A percentile compares a stretch with the other conserved stretches of the same genome.
Conservation (phyloP, 2,888 invertebrate genomes). For the Sarcophaga carnaria region DNA sequence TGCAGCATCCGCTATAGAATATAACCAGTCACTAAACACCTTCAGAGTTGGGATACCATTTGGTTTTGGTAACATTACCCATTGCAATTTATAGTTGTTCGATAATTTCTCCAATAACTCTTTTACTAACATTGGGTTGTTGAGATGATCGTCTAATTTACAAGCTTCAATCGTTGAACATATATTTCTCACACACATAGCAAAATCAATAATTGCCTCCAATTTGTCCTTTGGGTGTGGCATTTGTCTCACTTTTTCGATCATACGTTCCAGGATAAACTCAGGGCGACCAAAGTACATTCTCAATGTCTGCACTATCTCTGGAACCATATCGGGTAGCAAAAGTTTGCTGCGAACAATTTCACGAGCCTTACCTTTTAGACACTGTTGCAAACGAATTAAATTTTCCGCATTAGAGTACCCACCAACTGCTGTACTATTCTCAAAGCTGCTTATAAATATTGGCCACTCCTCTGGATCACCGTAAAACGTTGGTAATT, state of each 20-base stretch:
- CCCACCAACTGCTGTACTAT: constrained; percentile 43
- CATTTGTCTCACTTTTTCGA: constrained; percentile 43
- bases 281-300: constrained; percentile 60
- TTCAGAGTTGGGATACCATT: constrained; percentile 8
- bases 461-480: constrained; percentile 57
- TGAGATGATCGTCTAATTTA: constrained; percentile 26
- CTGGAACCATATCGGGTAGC: constrained; percentile 46
- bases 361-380: constrained; percentile 56
- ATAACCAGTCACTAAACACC: constrained; percentile 36
- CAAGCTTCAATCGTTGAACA: constrained; percentile 50
- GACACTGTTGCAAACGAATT: constrained; percentile 44
- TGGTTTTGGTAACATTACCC: constrained; percentile 40
- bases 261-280: constrained; percentile 42
- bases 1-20: constrained; percentile 20
- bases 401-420: constrained; percentile 56
- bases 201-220: constrained; percentile 53
- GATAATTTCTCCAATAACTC: constrained; percentile 53
- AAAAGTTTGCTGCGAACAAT: constrained; percentile 47
- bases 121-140: constrained; percentile 43
- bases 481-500: constrained; percentile 48
- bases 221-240: constrained; percentile 40
- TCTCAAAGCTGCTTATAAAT: constrained; percentile 54
- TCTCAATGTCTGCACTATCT: constrained; percentile 49
- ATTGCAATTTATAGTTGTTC: constrained; percentile 43
- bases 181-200: constrained; percentile 43